Evolutionary conservation across 1,140 invertebrate genomes (phyloP).

Genomic region (Anastrepha ludens): DNA sequence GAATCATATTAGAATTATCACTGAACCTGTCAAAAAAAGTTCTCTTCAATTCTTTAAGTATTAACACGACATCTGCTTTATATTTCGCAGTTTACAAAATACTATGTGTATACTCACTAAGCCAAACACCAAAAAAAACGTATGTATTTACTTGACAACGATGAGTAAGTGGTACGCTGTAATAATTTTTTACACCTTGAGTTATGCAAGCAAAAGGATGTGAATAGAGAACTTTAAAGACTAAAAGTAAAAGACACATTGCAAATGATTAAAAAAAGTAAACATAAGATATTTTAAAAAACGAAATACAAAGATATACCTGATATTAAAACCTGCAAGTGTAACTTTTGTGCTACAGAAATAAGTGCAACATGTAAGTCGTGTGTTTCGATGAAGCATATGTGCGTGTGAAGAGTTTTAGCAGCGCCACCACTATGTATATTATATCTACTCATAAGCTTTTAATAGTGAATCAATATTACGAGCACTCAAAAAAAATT

Average conservation of each 20-base stretch:
- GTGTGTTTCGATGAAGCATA: background rate
- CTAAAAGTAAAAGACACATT: slow-evolving; percentile 1
- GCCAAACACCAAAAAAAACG: background rate
- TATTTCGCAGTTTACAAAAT: no score
- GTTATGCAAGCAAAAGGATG: background rate
- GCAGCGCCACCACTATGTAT: background rate
- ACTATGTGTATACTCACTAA: no score
- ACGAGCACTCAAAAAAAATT: slow-evolving; percentile 23
- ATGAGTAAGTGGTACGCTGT: background rate
- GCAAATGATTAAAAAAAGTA: background rate
- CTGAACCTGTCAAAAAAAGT: no score
- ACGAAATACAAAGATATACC: slow-evolving; percentile 17
- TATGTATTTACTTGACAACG: slow-evolving; percentile 17
- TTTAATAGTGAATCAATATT: background rate
- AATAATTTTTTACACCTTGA: background rate
- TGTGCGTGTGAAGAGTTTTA: background rate
- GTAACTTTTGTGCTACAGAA: background rate
- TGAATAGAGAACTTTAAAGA: background rate
- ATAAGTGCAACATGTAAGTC: background rate
- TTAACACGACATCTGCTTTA: no score
- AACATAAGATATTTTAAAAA: background rate
- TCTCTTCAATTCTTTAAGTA: no score
- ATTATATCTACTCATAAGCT: slow-evolving; percentile 16
- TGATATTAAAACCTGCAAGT: background rate
- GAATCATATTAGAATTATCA: no score